A percentile compares a stretch with the other conserved stretches of the same genome.
Evolutionary conservation across 2,888 invertebrate genomes (phyloP).

Genomic region (Byasa hedistus): DNA sequence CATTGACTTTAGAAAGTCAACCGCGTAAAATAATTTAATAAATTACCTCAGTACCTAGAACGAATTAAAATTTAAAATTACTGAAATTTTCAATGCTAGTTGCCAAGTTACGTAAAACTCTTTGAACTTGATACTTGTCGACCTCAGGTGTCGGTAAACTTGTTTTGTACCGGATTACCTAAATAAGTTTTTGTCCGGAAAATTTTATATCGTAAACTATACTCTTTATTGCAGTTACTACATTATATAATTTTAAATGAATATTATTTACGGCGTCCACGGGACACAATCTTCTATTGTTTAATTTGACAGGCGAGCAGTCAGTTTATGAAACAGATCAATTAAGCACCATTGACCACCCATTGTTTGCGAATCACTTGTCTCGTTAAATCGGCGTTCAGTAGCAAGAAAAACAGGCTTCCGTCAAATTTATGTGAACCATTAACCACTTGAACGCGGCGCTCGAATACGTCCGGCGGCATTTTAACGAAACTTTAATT

Average conservation of each 20-base stretch:
- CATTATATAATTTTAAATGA: not conserved
- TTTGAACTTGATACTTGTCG: slow-evolving; percentile 24
- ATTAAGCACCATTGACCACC: slow-evolving; percentile 55
- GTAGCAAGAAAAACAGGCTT: slow-evolving; percentile 50
- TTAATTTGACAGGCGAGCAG: slow-evolving; percentile 23
- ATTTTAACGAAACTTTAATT: slow-evolving; percentile 72
- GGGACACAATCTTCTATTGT: slow-evolving; percentile 21
- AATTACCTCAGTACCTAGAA: not conserved
- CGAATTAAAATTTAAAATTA: slow-evolving; percentile 12
- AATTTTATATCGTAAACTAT: not conserved
- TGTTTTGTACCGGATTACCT: slow-evolving; percentile 3
- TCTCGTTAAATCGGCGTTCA: slow-evolving; percentile 58
- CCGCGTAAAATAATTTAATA: slow-evolving; percentile 10
- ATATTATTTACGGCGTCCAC: not conserved
- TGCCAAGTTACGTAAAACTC: slow-evolving; percentile 8
- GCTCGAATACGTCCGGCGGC: slow-evolving; percentile 45
- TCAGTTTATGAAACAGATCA: slow-evolving; percentile 53
- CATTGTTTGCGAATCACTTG: slow-evolving; percentile 67
- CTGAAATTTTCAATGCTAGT: slow-evolving; percentile 20
- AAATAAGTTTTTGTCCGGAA: not conserved
- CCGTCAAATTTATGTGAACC: slow-evolving; percentile 64
- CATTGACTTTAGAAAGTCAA: slow-evolving; percentile 29
- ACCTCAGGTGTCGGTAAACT: slow-evolving; percentile 17
- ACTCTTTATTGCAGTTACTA: not conserved
- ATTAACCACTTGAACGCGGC: slow-evolving; percentile 56